Evolutionary conservation across 2,797 vertebrate species (phyloP).

Genomic region (Tarsius wallacei): DNA sequence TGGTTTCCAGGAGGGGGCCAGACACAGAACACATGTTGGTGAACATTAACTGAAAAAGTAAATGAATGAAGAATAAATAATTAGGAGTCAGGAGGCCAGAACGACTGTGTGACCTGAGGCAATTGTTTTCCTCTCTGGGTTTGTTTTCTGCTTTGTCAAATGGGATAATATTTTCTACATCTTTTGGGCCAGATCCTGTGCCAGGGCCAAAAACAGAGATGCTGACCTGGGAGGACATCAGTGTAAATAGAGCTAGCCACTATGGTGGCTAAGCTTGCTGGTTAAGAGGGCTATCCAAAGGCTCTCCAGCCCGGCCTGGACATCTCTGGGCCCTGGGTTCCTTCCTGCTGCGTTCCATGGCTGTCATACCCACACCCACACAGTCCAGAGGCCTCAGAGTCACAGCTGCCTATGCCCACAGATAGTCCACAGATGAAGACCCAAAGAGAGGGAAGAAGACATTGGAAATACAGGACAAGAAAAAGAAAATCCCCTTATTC

Average conservation of each 20-base stretch:
- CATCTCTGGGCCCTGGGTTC: neutral
- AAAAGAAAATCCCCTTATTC: neutral
- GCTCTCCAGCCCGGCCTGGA: neutral
- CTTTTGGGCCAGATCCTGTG: constrained; percentile 14
- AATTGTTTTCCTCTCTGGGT: neutral
- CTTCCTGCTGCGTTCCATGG: neutral
- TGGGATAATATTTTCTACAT: neutral
- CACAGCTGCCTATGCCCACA: neutral
- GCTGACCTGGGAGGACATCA: neutral
- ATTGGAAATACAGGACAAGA: neutral
- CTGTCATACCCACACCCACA: neutral
- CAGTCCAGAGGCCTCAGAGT: neutral
- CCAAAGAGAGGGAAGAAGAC: neutral
- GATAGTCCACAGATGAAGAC: neutral
- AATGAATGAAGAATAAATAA: constrained; percentile 5
- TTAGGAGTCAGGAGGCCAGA: neutral
- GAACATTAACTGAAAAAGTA: constrained; percentile 26
- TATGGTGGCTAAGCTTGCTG: neutral
- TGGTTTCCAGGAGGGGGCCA: neutral
- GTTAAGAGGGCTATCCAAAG: constrained; percentile 17
- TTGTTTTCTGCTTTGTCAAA: neutral
- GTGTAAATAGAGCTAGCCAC: neutral
- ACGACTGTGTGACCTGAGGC: neutral
- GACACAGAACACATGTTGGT: neutral
- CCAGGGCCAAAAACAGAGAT: neutral